phyloP scores from a whole-genome alignment of 2,888 invertebrate genomes.

The Synergus itoensis region DNA sequence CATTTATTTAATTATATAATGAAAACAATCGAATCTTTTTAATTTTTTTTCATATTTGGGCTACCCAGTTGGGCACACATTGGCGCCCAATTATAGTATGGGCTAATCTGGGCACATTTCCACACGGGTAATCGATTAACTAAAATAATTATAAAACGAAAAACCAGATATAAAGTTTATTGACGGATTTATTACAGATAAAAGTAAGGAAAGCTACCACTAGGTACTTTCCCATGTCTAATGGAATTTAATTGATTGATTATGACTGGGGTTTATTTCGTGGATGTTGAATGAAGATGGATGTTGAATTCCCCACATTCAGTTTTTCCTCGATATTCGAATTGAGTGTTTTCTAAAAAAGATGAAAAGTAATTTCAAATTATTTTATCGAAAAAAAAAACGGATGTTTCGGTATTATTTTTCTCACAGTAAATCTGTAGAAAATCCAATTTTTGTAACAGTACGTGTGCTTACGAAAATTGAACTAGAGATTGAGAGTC shows the following conservation, averaged over 20 bases:
- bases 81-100: too few relatives aligned
- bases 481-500: background rate
- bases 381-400: too few relatives aligned
- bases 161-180: background rate
- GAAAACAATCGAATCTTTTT: too few relatives aligned
- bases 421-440: background rate
- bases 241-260: slow-evolving; percentile 10
- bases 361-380: background rate
- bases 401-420: background rate
- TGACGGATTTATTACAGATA: background rate
- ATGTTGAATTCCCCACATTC: background rate
- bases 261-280: background rate
- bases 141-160: background rate
- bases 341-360: background rate
- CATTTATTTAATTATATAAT: too few relatives aligned
- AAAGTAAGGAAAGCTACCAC: background rate
- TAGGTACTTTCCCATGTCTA: background rate
- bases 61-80: too few relatives aligned
- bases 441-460: background rate
- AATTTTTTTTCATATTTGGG: too few relatives aligned
- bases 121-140: too few relatives aligned
- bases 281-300: background rate
- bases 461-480: background rate
- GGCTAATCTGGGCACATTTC: too few relatives aligned
- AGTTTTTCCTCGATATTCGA: background rate